A percentile compares a stretch with the other conserved stretches of the same genome.
These are phyloP conservation scores for Drosophila equinoxialis DNA, from an alignment of 1,140 invertebrate genomes.

Conservation along the genomic window DNA sequence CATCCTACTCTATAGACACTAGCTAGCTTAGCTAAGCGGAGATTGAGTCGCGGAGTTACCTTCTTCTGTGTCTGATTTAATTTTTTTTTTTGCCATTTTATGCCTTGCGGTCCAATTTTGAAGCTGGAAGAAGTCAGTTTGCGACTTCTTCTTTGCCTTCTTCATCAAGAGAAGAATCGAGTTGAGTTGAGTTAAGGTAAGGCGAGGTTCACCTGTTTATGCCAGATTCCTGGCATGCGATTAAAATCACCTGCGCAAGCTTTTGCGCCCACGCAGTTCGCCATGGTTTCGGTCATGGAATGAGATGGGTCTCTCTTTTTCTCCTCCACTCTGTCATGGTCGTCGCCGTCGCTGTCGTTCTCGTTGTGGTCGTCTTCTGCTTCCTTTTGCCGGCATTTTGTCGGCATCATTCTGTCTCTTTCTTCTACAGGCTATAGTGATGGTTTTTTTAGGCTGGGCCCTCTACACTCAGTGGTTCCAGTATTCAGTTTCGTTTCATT, in stretches of 20 bases:
- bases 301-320: slow-evolving; percentile 38
- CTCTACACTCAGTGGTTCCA: slow-evolving; percentile 29
- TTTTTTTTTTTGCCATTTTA: slow-evolving; percentile 49
- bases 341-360: slow-evolving; percentile 23
- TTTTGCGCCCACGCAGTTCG: slow-evolving; percentile 73
- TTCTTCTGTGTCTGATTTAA: slow-evolving; percentile 69
- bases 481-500: slow-evolving; percentile 60
- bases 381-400: slow-evolving; percentile 55
- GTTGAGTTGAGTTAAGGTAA: slow-evolving; percentile 27
- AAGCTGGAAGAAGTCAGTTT: slow-evolving; percentile 22
- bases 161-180: slow-evolving; percentile 1
- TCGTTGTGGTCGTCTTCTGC: slow-evolving; percentile 40
- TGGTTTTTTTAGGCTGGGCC: slow-evolving; percentile 63
- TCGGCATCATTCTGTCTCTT: slow-evolving; percentile 26
- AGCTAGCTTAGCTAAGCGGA: background rate
- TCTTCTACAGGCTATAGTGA: slow-evolving; percentile 10
- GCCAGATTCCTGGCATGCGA: slow-evolving; percentile 82
- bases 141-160: background rate
- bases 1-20: background rate
- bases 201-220: slow-evolving; percentile 78
- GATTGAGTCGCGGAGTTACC: background rate
- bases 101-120: slow-evolving; percentile 52
- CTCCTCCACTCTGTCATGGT: slow-evolving; percentile 26
- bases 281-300: slow-evolving; percentile 48
- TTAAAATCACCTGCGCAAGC: slow-evolving; percentile 82